phyloP scores from a whole-genome alignment of 2,797 vertebrate species.

The Lepidocolaptes lacrymiger region DNA sequence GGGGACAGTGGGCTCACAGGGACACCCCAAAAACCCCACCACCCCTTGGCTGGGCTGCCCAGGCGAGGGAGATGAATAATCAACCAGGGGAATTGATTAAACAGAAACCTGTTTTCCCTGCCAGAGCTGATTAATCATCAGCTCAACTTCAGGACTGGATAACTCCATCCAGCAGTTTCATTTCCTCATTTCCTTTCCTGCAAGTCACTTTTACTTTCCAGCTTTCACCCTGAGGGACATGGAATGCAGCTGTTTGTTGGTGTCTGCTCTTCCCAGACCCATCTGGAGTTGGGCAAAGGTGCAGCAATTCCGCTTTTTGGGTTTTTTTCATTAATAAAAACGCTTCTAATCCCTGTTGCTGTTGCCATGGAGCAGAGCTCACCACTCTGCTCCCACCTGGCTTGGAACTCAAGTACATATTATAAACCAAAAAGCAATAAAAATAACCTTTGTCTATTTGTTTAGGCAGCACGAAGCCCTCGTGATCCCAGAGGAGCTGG shows the following conservation, averaged over 20 bases:
- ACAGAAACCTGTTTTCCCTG: neutral
- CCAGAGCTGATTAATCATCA: neutral
- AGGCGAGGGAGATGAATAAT: neutral
- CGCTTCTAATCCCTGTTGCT: neutral
- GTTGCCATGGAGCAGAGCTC: neutral
- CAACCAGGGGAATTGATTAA: neutral
- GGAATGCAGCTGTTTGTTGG: neutral
- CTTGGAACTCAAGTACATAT: neutral
- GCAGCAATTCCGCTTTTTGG: neutral
- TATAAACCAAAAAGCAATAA: neutral
- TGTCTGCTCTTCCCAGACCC: rapidly evolving
- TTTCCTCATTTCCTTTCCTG: neutral
- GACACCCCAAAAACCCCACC: neutral
- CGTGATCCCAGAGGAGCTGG: neutral
- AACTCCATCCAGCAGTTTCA: neutral
- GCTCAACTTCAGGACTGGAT: neutral
- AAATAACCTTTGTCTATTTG: neutral
- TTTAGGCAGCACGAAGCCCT: neutral
- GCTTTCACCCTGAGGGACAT: neutral
- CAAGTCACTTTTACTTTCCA: conserved; percentile 4
- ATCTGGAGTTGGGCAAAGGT: neutral
- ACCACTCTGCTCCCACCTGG: rapidly evolving
- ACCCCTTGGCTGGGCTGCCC: neutral
- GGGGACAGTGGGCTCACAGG: neutral
- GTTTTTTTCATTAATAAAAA: neutral